A percentile compares a stretch with the other conserved stretches of the same genome.
Conservation (phyloP, 2,797 vertebrate genomes). For the Pantherophis vulpinus region DNA sequence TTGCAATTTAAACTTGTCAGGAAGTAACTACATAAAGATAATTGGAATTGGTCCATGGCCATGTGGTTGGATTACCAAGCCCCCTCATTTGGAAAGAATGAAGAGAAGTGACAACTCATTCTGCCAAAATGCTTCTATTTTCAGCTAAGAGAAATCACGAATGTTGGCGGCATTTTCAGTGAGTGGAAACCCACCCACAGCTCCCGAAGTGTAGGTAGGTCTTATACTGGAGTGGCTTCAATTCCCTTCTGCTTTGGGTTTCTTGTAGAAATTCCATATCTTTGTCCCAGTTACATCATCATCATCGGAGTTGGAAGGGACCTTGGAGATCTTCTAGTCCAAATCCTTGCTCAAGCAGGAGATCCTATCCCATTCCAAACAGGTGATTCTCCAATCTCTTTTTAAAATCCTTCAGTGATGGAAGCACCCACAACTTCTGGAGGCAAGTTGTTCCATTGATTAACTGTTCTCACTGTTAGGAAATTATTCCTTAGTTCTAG, state of each 20-base stretch:
- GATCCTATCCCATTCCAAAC: too few species aligned
- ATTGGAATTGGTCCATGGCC: conserved; percentile 56
- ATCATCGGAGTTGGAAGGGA: not conserved
- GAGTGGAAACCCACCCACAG: conserved; percentile 45
- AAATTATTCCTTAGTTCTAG: too few species aligned
- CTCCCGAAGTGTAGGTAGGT: not conserved
- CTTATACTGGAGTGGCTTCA: not conserved
- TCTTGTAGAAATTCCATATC: not conserved
- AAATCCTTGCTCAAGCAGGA: too few species aligned
- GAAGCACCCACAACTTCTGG: too few species aligned
- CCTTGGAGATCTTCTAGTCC: too few species aligned
- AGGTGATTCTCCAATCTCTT: too few species aligned
- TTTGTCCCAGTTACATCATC: not conserved
- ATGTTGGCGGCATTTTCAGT: conserved; percentile 24
- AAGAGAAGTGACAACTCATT: conserved; percentile 55
- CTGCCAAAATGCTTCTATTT: conserved; percentile 53
- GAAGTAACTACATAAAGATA: not conserved
- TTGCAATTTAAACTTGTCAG: not conserved
- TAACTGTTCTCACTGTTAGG: too few species aligned
- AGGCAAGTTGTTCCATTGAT: too few species aligned
- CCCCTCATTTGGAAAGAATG: conserved; percentile 59
- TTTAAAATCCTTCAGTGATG: too few species aligned
- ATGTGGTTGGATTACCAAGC: conserved; percentile 58
- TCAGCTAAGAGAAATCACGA: conserved; percentile 63
- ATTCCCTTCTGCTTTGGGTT: not conserved